Evolutionary conservation across 2,888 invertebrate genomes (phyloP).

Genomic region (Stegophylla sp.): DNA sequence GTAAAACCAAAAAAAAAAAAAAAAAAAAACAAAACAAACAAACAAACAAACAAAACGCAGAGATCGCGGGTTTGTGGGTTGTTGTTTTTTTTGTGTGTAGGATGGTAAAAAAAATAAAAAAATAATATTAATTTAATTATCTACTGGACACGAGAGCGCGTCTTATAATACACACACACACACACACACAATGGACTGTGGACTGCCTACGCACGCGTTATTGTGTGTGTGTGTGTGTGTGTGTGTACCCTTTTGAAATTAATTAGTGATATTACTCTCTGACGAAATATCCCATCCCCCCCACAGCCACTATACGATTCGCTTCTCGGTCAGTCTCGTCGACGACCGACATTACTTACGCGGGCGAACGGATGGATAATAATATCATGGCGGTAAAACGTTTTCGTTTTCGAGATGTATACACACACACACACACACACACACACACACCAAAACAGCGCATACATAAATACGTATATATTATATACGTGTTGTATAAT

Average conservation of each 20-base stretch:
- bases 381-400: no score
- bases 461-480: neutral
- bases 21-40: neutral
- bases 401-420: neutral
- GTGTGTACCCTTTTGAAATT: neutral
- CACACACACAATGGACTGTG: no score
- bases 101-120: neutral
- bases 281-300: neutral
- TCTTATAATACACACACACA: no score
- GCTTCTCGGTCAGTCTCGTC: no score
- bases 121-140: neutral
- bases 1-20: neutral
- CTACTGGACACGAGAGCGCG: no score
- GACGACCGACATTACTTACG: neutral
- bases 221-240: no score
- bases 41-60: neutral
- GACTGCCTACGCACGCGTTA: no score
- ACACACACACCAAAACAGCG: neutral
- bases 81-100: neutral
- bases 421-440: no score
- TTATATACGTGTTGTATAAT: neutral
- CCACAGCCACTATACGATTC: neutral
- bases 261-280: constrained; percentile 19
- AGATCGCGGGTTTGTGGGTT: neutral
- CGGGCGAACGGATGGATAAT: neutral